phyloP scores from a whole-genome alignment of 2,113 vertebrate genomes.

The Australoheros scitulus region DNA sequence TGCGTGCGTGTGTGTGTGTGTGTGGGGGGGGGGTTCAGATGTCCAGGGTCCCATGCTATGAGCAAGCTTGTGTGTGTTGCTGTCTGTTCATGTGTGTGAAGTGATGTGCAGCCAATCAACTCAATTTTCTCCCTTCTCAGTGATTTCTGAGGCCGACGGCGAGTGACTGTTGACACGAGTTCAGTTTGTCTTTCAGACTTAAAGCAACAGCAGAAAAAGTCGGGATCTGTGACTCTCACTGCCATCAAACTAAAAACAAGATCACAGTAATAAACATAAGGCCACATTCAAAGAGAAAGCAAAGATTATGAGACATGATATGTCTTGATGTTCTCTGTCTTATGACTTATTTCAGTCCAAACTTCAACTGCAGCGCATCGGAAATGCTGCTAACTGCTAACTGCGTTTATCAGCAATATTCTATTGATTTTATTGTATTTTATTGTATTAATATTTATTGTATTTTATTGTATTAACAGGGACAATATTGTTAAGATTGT shows the following conservation, averaged over 20 bases:
- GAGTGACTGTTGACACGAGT: slow-evolving; percentile 12
- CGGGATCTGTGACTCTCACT: background rate
- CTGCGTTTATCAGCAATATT: background rate
- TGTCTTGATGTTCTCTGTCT: background rate
- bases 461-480: too few species aligned
- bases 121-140: slow-evolving; percentile 53
- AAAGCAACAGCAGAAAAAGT: slow-evolving; percentile 2
- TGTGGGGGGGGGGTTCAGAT: slow-evolving; percentile 50
- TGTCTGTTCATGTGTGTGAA: slow-evolving; percentile 54
- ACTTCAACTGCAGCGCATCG: background rate
- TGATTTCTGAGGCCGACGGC: slow-evolving; percentile 40
- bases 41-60: slow-evolving; percentile 62
- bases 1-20: background rate
- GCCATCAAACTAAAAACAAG: background rate
- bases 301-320: background rate
- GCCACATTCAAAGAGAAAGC: background rate
- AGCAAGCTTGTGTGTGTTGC: slow-evolving; percentile 15
- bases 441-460: too few species aligned
- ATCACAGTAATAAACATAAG: background rate
- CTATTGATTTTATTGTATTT: background rate
- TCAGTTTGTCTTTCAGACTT: background rate
- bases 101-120: slow-evolving; percentile 63
- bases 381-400: background rate
- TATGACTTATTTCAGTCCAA: background rate
- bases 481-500: background rate